Percentiles rank a stretch among this genome's conserved stretches.
Conservation (phyloP, 2,113 vertebrate species). For the Romanogobio albipinnatus region DNA sequence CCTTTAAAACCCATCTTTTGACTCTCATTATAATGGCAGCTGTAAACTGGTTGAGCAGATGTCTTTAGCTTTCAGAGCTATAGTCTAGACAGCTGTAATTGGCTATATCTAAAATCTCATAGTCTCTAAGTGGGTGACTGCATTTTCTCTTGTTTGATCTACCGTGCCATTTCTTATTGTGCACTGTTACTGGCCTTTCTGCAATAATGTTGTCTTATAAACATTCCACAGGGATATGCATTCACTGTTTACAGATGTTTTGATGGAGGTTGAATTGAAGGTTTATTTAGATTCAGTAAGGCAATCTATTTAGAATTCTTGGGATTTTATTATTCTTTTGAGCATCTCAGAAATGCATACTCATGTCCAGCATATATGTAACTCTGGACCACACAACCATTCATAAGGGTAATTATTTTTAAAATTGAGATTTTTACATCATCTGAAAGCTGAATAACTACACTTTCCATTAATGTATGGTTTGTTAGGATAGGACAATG, state of each 20-base stretch:
- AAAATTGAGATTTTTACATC: too few species aligned
- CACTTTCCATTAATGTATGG: too few species aligned
- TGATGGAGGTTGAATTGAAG: background rate
- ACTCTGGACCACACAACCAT: too few species aligned
- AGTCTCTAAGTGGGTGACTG: background rate
- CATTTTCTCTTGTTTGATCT: background rate
- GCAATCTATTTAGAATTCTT: background rate
- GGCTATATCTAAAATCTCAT: background rate
- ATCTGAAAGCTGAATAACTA: too few species aligned
- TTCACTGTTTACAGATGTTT: background rate
- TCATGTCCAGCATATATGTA: background rate
- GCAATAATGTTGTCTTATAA: background rate
- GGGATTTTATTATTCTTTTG: background rate
- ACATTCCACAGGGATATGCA: background rate
- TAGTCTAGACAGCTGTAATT: background rate
- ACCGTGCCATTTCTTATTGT: background rate
- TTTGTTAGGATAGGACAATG: too few species aligned
- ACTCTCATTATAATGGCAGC: background rate
- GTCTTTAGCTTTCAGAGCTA: background rate
- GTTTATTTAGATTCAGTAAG: background rate
- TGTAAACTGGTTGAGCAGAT: background rate
- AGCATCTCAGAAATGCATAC: background rate
- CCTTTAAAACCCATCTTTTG: too few species aligned
- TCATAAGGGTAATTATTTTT: too few species aligned
- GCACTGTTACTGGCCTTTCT: background rate